Percentiles rank a stretch among this genome's conserved stretches.
Conservation (phyloP, 2,888 invertebrate species). For the Ceraclea dissimilis region DNA sequence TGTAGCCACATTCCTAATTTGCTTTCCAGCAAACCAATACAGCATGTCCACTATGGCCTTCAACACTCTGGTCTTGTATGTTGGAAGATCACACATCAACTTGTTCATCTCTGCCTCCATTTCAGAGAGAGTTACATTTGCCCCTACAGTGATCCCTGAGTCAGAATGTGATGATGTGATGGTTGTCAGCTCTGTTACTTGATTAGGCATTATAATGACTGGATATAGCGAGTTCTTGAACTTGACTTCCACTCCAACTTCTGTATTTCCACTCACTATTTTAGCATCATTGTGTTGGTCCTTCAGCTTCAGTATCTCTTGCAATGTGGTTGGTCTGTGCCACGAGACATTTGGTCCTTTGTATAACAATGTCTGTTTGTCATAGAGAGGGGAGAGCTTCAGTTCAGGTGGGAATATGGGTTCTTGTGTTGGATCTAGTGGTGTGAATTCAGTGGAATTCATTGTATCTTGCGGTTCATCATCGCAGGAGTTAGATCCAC, state of each 20-base stretch:
- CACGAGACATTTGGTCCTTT: conserved; percentile 61
- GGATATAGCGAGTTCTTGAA: conserved; percentile 78
- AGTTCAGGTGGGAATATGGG: conserved; percentile 89
- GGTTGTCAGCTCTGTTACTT: conserved; percentile 59
- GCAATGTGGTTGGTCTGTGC: conserved; percentile 65
- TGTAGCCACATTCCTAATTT: conserved; percentile 89
- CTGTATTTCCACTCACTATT: conserved; percentile 85
- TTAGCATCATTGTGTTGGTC: conserved; percentile 57
- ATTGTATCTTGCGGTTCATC: conserved; percentile 45
- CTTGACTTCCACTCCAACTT: conserved; percentile 86
- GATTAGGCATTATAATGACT: conserved; percentile 64
- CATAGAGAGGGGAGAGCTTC: conserved; percentile 50
- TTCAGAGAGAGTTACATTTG: conserved; percentile 67
- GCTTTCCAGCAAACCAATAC: conserved; percentile 91
- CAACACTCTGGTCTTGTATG: conserved; percentile 55
- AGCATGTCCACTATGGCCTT: conserved; percentile 73
- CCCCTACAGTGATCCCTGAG: conserved; percentile 64
- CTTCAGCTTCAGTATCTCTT: conserved; percentile 62
- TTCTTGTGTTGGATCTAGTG: conserved; percentile 77
- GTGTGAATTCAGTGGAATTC: conserved; percentile 55
- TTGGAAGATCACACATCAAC: conserved; percentile 45
- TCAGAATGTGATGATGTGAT: conserved; percentile 40
- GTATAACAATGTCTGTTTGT: conserved; percentile 54
- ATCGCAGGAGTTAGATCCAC: conserved; percentile 26
- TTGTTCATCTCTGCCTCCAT: conserved; percentile 53